Evolutionary conservation across 2,113 vertebrate species (phyloP).

Genomic region (Phodopus roborovskii): DNA sequence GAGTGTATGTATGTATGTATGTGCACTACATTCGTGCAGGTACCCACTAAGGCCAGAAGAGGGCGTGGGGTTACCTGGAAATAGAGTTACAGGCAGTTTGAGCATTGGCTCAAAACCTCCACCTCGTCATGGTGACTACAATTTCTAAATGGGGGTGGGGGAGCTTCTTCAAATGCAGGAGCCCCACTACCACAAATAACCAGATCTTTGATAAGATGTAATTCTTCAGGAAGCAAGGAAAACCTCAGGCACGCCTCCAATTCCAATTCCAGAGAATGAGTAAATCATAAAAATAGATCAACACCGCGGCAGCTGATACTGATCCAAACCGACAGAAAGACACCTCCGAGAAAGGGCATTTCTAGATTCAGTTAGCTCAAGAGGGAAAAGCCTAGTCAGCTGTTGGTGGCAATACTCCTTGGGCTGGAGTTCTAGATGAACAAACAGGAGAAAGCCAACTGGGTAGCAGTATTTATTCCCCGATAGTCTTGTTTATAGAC

Average conservation of each 20-base stretch:
- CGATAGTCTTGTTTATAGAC: neutral
- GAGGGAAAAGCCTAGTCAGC: neutral
- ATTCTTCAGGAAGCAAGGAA: neutral
- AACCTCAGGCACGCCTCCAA: neutral
- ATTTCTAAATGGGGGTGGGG: neutral
- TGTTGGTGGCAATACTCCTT: neutral
- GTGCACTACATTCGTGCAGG: neutral
- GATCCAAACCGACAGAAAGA: neutral
- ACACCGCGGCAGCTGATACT: neutral
- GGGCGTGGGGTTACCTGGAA: neutral
- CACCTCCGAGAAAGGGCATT: neutral
- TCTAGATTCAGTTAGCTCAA: neutral
- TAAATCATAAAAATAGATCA: slow-evolving; percentile 17
- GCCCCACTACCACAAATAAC: neutral
- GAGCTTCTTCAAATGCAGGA: neutral
- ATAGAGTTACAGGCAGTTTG: neutral
- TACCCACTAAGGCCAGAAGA: neutral
- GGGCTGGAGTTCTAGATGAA: neutral
- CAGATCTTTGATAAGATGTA: neutral
- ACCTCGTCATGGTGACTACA: neutral
- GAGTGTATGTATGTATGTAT: neutral
- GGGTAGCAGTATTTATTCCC: neutral
- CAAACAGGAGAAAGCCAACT: neutral
- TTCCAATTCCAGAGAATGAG: neutral
- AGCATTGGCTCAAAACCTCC: neutral